Base-by-base conservation (phyloP, 2,113 vertebrate species). In the Chauna torquata region DNA sequence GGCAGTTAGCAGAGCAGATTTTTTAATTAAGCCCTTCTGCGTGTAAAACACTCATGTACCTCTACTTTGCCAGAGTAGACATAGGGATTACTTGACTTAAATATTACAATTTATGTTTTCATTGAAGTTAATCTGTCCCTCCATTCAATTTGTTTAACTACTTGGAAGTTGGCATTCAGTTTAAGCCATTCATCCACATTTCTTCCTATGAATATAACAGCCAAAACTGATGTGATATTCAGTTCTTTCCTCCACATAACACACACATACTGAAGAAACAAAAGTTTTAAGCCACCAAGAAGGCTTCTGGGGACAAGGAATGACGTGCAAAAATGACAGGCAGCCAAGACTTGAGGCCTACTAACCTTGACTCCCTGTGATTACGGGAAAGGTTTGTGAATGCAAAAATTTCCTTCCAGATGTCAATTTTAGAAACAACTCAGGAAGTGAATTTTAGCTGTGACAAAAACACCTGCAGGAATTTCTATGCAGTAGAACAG, bases 391-490 rank as follows among this genome's bases (percentile, higher is more conserved):
- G 11, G 27, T 8, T 82, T 78, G 44, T 57, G 47, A 94, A 68
- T 16, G 27, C 54, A 77, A 66, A 65, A 25, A 38, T 38, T 83
- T 72, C 77, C 62, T 94, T 91, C 57, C 62, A 95, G 62, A 82
- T 87, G 69, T 54, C 86, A 55, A 38, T 91, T 95, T 93, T 57
- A 64, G 62, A 75, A 95, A 85, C 58, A 86, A 50, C 42, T 91
- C 52, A 32, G 25, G 68, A 86, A 92, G 82, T 57, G 86, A 68
- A 92, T 74, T 90, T 87, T 81, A 90, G 90, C n/a, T 90, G 69
- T 81, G 52, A 92, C 72, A 92, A 88, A 94, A 93, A 84, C 80
- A 96, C 86, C 82, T 90, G 88, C 58, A 66, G 80, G 45, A 70
- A 94, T 62, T 82, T 90, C 80, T 62, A 38, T 70, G 82, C 91